Percentiles rank a stretch among this genome's conserved stretches.
phyloP scores from a whole-genome alignment of 2,888 invertebrate genomes.

The Calameuta pallipes region DNA sequence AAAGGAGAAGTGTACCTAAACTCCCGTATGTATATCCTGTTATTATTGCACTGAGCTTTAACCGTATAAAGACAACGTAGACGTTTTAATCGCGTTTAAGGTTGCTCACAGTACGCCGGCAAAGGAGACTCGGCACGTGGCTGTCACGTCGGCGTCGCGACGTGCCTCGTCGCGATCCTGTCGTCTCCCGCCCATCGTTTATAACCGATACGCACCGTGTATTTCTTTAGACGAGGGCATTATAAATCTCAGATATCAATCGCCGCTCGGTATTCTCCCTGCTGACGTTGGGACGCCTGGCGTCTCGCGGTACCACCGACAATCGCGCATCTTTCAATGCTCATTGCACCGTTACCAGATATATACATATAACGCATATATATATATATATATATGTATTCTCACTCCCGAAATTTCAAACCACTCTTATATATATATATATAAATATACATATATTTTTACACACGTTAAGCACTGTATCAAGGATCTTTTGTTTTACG shows the following conservation, averaged over 20 bases:
- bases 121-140: slow-evolving; percentile 54
- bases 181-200: slow-evolving; percentile 14
- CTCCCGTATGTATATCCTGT: background rate
- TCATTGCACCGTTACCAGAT: background rate
- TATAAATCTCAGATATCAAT: slow-evolving; percentile 36
- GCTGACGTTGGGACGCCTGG: background rate
- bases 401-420: background rate
- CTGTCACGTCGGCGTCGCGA: slow-evolving; percentile 38
- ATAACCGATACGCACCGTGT: background rate
- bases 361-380: background rate
- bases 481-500: background rate
- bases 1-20: background rate
- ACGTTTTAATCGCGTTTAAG: slow-evolving; percentile 31
- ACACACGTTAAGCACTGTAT: background rate
- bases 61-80: slow-evolving; percentile 27
- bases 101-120: slow-evolving; percentile 23
- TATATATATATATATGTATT: background rate
- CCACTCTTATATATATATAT: background rate
- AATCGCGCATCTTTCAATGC: slow-evolving; percentile 3
- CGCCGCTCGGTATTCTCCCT: slow-evolving; percentile 49
- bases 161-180: slow-evolving; percentile 21
- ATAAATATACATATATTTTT: background rate
- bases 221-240: background rate
- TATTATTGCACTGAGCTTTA: background rate
- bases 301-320: background rate